Conservation (phyloP, 2,888 invertebrate species). For the Herminia tarsipennalis region DNA sequence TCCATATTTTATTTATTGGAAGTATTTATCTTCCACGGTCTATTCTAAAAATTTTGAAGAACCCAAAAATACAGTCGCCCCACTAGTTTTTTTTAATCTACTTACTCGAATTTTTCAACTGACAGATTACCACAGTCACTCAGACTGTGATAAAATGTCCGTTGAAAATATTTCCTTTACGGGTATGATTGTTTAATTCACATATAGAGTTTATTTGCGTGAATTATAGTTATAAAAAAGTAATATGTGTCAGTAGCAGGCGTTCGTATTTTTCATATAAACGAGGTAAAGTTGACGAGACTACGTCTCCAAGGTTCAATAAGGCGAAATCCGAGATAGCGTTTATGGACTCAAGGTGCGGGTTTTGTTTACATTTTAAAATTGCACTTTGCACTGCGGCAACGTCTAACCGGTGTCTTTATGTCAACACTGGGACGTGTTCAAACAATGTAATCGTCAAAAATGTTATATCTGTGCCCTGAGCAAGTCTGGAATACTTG, state of each 20-base stretch:
- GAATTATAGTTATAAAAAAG: slow-evolving; percentile 38
- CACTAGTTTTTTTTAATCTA: too few relatives aligned
- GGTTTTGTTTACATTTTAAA: slow-evolving; percentile 84
- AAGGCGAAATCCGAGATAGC: slow-evolving; percentile 77
- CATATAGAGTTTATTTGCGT: slow-evolving; percentile 35
- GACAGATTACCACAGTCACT: too few relatives aligned
- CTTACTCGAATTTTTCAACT: too few relatives aligned
- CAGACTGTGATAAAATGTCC: not conserved
- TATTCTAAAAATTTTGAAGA: too few relatives aligned
- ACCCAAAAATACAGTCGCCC: too few relatives aligned
- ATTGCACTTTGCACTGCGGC: slow-evolving; percentile 83
- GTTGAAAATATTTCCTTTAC: slow-evolving; percentile 16
- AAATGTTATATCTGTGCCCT: slow-evolving; percentile 68
- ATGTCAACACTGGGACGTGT: slow-evolving; percentile 73
- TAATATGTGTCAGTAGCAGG: slow-evolving; percentile 43
- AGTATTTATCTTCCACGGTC: too few relatives aligned
- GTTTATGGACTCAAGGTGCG: slow-evolving; percentile 77
- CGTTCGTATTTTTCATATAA: slow-evolving; percentile 55
- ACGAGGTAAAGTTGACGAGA: slow-evolving; percentile 59
- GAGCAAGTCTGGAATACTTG: slow-evolving; percentile 50
- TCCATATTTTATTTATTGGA: too few relatives aligned
- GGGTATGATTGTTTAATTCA: slow-evolving; percentile 38
- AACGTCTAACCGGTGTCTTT: slow-evolving; percentile 71
- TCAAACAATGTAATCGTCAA: slow-evolving; percentile 80
- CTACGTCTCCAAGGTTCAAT: slow-evolving; percentile 70